Evolutionary conservation across 2,113 vertebrate species (phyloP).

Genomic region (Etheostoma spectabile): DNA sequence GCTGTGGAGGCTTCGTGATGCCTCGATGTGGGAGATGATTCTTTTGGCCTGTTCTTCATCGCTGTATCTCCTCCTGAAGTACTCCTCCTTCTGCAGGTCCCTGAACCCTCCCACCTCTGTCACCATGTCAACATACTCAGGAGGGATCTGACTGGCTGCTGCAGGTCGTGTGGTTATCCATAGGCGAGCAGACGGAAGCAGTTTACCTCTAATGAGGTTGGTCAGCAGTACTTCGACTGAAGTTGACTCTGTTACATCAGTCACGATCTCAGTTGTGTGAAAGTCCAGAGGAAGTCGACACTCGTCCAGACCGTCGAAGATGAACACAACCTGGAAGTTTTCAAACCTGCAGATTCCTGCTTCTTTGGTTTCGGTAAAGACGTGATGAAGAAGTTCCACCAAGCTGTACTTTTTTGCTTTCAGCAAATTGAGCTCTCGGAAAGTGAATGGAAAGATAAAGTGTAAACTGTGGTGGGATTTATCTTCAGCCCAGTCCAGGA

Average conservation of each 20-base stretch:
- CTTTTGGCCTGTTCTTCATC: conserved; percentile 3
- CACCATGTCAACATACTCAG: conserved; percentile 36
- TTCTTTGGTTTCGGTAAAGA: conserved; percentile 40
- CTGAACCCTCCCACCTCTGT: conserved; percentile 50
- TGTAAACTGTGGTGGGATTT: conserved; percentile 11
- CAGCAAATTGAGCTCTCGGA: conserved; percentile 36
- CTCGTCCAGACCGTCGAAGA: conserved; percentile 48
- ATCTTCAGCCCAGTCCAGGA: conserved; percentile 44
- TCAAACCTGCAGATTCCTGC: conserved; percentile 27
- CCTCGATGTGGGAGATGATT: conserved; percentile 33
- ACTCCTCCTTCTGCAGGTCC: conserved; percentile 37
- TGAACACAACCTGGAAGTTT: conserved; percentile 28
- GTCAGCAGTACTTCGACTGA: conserved; percentile 46
- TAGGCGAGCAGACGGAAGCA: conserved; percentile 43
- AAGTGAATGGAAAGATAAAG: conserved; percentile 38
- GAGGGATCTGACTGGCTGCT: conserved; percentile 40
- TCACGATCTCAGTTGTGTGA: conserved; percentile 1
- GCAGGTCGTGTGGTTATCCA: conserved; percentile 50
- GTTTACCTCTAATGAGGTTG: conserved; percentile 47
- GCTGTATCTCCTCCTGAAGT: conserved; percentile 38
- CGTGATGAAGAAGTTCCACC: conserved; percentile 27
- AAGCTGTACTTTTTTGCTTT: conserved; percentile 19
- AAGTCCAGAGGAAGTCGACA: conserved; percentile 45
- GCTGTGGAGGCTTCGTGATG: conserved; percentile 26
- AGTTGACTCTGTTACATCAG: conserved; percentile 17